Percentiles rank a stretch among this genome's conserved stretches.
Conservation (phyloP, 2,113 vertebrate genomes). For the Eretmochelys imbricata region DNA sequence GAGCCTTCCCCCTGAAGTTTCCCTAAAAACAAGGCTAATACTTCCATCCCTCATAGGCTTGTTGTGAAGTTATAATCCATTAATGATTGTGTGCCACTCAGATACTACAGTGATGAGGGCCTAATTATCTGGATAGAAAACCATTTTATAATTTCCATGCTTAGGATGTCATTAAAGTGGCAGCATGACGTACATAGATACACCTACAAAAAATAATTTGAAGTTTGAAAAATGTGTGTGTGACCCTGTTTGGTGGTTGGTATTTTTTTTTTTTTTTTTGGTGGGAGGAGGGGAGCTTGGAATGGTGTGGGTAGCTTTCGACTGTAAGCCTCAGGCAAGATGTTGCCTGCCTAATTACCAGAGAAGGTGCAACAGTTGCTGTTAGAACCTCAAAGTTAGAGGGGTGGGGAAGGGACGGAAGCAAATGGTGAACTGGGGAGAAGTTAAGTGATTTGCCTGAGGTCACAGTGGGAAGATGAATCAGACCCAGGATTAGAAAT, state of each 20-base stretch:
- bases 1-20: background rate
- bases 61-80: background rate
- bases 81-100: fast-evolving
- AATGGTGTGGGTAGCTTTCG: conserved; percentile 1
- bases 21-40: background rate
- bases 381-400: conserved; percentile 36
- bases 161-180: background rate
- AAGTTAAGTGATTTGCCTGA: conserved; percentile 63
- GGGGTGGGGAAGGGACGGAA: background rate
- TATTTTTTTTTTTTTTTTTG: background rate
- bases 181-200: background rate
- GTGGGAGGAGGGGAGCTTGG: background rate
- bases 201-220: background rate
- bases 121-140: fast-evolving
- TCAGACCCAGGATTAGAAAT: conserved; percentile 54
- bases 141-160: background rate
- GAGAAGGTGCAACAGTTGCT: conserved; percentile 60
- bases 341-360: conserved; percentile 45
- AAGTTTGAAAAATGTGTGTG: conserved; percentile 5
- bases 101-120: fast-evolving
- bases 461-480: conserved; percentile 16
- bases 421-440: conserved; percentile 57
- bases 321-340: conserved; percentile 40
- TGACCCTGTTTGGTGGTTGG: background rate
- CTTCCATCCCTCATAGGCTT: background rate